Evolutionary conservation across 2,888 invertebrate genomes (phyloP).

Genomic region (Pharmacophagus antenor): DNA sequence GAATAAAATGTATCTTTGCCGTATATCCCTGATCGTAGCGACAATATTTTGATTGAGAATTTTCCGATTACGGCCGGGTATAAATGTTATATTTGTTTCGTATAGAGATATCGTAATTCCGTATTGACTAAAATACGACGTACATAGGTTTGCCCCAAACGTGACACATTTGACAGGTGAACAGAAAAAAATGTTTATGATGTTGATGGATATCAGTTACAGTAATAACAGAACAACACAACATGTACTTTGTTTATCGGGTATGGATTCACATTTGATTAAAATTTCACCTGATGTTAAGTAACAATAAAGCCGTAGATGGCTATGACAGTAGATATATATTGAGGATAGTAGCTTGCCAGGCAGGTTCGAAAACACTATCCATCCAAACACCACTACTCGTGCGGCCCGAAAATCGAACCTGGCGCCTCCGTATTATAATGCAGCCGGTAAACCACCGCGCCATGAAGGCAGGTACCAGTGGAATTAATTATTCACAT

Average conservation of each 20-base stretch:
- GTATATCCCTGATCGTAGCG: neutral
- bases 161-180: neutral
- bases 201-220: neutral
- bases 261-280: too few species aligned
- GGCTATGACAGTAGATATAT: too few species aligned
- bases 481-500: too few species aligned
- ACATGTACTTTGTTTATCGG: too few species aligned
- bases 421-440: too few species aligned
- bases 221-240: neutral
- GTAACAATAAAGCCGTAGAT: neutral
- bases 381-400: too few species aligned
- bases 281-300: neutral
- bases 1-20: neutral
- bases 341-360: too few species aligned
- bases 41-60: slow-evolving; percentile 1
- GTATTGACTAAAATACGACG: too few species aligned
- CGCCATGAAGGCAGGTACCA: too few species aligned
- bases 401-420: too few species aligned
- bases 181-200: neutral
- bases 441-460: too few species aligned
- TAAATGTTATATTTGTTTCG: neutral
- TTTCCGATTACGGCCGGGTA: slow-evolving; percentile 1
- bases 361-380: too few species aligned
- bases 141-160: neutral
- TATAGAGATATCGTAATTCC: neutral